Base-by-base conservation (phyloP, 2,797 vertebrate species). In the Parambassis ranga region DNA sequence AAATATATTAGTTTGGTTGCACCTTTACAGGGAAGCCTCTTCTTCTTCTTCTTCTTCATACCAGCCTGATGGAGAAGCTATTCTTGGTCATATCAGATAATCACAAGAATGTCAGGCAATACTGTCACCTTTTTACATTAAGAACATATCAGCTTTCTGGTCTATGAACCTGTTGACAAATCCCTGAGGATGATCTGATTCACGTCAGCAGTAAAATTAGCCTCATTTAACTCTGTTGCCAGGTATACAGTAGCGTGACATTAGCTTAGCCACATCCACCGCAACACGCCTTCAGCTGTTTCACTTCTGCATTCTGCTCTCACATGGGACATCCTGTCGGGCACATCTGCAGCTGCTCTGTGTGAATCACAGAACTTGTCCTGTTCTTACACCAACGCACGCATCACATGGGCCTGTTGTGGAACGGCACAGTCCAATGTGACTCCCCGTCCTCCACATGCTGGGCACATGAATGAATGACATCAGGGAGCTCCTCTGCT, bases 271-370 rank as follows among this genome's bases (percentile, higher is more conserved):
- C 61, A 32, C 81, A 65, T 27, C 4, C n/a, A 66, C 78, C 84
- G 4, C 60, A 59, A 2, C 59, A 28, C n/a, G 3, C 62, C 61
- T 53, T 50, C 19, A 47, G 48, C 32, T 49, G 26, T 82, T 86
- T 88, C 80, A 78, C 61, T 88, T 89, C 82, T 84, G 71, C 80
- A 85, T 65, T 56, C 55, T 46, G 8, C 32, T 77, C 31, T 82
- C 80, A 66, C 60, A 71, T 48, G 58, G 75, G 70, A 76, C 79
- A 76, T 84, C 84, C 85, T 85, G 80, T 68, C 31, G 8, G 43
- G 23, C 4, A 33, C 72, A 70, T 68, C 72, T 76, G 53, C 39
- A 49, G 33, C 22, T 10, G 1, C 24, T 39, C n/a, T 10, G 7
- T n/a, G n/a, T n/a, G 24, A n/a, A 7, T 23, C 10, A 57, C 18